These are phyloP conservation scores for Odontocerum albicorne DNA, from an alignment of 2,888 invertebrate species.

Conservation along the genomic window DNA sequence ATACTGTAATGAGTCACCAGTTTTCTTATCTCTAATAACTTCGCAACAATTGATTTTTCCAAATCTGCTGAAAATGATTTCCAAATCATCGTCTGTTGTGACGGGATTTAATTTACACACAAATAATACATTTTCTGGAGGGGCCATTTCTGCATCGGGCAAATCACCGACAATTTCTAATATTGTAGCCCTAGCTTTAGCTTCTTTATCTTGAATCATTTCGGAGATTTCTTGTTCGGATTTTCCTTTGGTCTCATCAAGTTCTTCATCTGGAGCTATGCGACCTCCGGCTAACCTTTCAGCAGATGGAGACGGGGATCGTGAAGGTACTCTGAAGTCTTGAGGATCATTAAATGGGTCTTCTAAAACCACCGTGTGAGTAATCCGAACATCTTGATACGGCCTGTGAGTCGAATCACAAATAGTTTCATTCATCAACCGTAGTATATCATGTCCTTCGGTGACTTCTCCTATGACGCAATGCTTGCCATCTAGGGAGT, in stretches of 20 bases:
- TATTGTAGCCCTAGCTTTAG: conserved; percentile 94
- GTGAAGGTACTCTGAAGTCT: conserved; percentile 73
- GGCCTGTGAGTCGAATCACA: conserved; percentile 90
- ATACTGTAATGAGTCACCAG: conserved; percentile 95
- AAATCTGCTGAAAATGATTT: conserved; percentile 97
- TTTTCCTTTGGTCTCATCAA: conserved; percentile 88
- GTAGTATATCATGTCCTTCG: conserved; percentile 86
- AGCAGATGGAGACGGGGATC: conserved; percentile 87
- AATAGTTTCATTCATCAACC: conserved; percentile 90
- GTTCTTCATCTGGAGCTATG: conserved; percentile 91
- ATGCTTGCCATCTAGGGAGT: conserved; percentile 87
- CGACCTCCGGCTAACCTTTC: conserved; percentile 81
- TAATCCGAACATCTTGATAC: conserved; percentile 93
- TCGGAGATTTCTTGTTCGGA: conserved; percentile 83
- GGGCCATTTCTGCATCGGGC: conserved; percentile 95
- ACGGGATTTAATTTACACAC: conserved; percentile 99
- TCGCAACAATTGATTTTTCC: conserved; percentile 93
- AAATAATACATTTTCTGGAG: conserved; percentile 98
- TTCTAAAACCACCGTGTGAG: conserved; percentile 93
- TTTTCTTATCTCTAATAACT: conserved; percentile 91
- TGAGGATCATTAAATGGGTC: conserved; percentile 94
- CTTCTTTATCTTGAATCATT: conserved; percentile 87
- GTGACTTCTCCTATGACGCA: conserved; percentile 95
- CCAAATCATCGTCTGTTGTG: conserved; percentile 94
- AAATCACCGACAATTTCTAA: conserved; percentile 98